Evolutionary conservation across 2,888 invertebrate genomes (phyloP).

Genomic region (Trachelus stipa): DNA sequence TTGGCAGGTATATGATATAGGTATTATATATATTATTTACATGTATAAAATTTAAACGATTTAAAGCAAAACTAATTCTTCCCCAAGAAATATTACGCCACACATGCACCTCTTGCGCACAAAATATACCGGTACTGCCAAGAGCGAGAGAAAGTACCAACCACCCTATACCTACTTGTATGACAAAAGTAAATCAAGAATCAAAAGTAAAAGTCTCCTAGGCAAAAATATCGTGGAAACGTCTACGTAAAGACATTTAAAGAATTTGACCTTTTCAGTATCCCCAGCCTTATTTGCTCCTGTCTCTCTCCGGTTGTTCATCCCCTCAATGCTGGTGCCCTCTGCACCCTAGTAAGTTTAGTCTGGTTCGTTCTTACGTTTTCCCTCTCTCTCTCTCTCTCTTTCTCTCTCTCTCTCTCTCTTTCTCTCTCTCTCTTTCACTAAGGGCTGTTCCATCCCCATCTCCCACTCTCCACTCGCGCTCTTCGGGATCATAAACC

Average conservation of each 20-base stretch:
- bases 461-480: constrained; percentile 18
- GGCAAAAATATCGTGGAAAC: not conserved
- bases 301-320: not conserved
- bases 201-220: not conserved
- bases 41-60: too few species aligned
- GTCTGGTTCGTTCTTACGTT: constrained; percentile 23
- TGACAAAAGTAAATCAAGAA: not conserved
- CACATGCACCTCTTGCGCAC: not conserved
- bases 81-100: not conserved
- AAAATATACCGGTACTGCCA: too few species aligned
- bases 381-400: constrained; percentile 2
- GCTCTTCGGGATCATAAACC: constrained; percentile 53
- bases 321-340: not conserved
- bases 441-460: not conserved
- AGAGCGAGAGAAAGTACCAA: not conserved
- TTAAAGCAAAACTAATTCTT: too few species aligned
- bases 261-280: constrained; percentile 1
- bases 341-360: constrained; percentile 25
- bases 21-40: not conserved
- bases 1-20: not conserved
- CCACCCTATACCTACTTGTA: not conserved
- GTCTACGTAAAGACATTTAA: not conserved
- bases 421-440: not conserved
- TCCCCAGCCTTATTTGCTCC: constrained; percentile 2
- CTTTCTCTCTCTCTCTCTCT: too few species aligned